phyloP scores from a whole-genome alignment of 1,140 invertebrate species.

The Drosophila nasuta region DNA sequence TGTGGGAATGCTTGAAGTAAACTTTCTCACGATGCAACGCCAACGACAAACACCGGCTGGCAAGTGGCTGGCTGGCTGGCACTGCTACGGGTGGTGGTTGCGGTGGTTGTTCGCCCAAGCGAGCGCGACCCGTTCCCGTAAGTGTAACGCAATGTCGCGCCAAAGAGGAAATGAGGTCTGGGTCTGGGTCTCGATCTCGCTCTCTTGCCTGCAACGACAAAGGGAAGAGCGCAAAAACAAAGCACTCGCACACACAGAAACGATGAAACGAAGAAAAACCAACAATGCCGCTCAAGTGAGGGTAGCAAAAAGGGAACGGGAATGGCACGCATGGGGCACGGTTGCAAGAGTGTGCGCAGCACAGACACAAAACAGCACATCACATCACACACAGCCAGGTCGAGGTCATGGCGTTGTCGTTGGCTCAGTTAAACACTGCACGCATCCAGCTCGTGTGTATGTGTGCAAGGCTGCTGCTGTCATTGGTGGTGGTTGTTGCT shows the following conservation, averaged over 20 bases:
- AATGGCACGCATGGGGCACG: slow-evolving; percentile 78
- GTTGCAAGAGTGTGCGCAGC: slow-evolving; percentile 57
- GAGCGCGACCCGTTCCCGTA: slow-evolving; percentile 52
- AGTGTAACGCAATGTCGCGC: slow-evolving; percentile 81
- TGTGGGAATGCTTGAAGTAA: slow-evolving; percentile 83
- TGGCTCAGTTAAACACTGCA: slow-evolving; percentile 39
- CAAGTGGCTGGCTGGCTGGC: slow-evolving; percentile 62
- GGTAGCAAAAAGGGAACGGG: slow-evolving; percentile 48
- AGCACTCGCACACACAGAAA: slow-evolving; percentile 13
- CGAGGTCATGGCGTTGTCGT: slow-evolving; percentile 67
- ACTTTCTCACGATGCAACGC: slow-evolving; percentile 83
- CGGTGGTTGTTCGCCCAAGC: slow-evolving; percentile 57
- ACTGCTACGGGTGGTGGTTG: slow-evolving; percentile 70
- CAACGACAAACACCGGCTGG: slow-evolving; percentile 63
- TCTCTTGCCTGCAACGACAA: slow-evolving; percentile 41
- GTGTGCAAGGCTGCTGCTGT: slow-evolving; percentile 54
- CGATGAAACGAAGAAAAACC: slow-evolving; percentile 14
- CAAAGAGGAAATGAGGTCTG: slow-evolving; percentile 80
- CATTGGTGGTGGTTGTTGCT: slow-evolving; percentile 54
- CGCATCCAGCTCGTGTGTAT: slow-evolving; percentile 52
- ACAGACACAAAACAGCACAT: slow-evolving; percentile 35
- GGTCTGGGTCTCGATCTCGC: slow-evolving; percentile 48
- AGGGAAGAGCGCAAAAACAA: slow-evolving; percentile 40
- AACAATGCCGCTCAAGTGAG: slow-evolving; percentile 69
- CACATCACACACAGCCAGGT: slow-evolving; percentile 49